Evolutionary conservation across 2,113 vertebrate genomes (phyloP).

Genomic region (Channa maculata): DNA sequence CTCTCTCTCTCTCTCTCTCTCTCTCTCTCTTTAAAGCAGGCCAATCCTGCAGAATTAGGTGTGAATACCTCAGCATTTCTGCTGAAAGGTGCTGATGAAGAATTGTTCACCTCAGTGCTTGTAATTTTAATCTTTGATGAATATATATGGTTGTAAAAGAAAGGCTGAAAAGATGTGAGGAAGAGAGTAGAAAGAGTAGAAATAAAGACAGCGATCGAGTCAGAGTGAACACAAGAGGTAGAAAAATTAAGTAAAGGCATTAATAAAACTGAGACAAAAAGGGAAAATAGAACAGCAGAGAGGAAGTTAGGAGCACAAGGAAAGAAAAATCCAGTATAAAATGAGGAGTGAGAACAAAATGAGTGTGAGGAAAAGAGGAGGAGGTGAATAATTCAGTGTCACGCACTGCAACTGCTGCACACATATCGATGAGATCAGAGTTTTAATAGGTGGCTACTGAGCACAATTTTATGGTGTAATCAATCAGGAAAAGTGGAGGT

Average conservation of each 20-base stretch:
- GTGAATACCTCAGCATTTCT: conserved; percentile 21
- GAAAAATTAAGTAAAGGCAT: conserved; percentile 39
- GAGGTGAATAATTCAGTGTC: conserved; percentile 87
- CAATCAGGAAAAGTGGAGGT: conserved; percentile 83
- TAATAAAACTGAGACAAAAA: conserved; percentile 30
- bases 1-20: not conserved
- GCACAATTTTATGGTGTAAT: conserved; percentile 89
- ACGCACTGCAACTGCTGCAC: conserved; percentile 84
- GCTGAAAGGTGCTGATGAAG: not conserved
- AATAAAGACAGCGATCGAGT: conserved; percentile 45
- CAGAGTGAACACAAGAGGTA: conserved; percentile 23
- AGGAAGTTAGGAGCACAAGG: conserved; percentile 56
- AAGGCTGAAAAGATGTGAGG: conserved; percentile 3
- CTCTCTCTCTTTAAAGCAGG: not conserved
- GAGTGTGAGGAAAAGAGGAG: conserved; percentile 66
- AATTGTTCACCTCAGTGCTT: not conserved
- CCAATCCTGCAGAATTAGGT: not conserved
- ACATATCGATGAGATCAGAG: conserved; percentile 86
- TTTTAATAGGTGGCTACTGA: conserved; percentile 89
- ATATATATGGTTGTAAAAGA: not conserved
- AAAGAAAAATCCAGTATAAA: conserved; percentile 41
- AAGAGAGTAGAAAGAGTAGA: not conserved
- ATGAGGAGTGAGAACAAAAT: conserved; percentile 52
- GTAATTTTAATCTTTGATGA: not conserved
- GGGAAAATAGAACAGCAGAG: conserved; percentile 30